A percentile compares a stretch with the other conserved stretches of the same genome.
Conservation (phyloP, 2,797 vertebrate species). For the Pangasius larnaudii region DNA sequence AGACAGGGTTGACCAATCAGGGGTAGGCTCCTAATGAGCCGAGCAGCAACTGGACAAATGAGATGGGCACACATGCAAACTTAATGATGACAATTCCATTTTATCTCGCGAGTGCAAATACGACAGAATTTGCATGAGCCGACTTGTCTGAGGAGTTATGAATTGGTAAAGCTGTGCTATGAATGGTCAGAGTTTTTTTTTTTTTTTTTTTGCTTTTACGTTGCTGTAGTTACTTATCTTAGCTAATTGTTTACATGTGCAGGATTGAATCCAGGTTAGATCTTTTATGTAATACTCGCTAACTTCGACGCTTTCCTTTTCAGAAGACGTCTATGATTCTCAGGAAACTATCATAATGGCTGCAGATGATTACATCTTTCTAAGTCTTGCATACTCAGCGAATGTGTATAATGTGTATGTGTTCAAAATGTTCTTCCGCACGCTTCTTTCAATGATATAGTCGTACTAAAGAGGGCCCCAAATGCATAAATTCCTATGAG, state of each 20-base stretch:
- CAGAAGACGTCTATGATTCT: background rate
- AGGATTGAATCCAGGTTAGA: background rate
- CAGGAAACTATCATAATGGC: background rate
- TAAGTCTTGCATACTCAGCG: too few relatives aligned
- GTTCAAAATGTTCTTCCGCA: background rate
- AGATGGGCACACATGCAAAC: conserved; percentile 20
- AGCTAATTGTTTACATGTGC: background rate
- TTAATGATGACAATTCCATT: background rate
- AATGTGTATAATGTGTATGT: background rate
- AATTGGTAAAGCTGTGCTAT: background rate
- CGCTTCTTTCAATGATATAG: background rate
- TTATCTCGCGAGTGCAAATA: background rate
- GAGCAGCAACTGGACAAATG: conserved; percentile 38
- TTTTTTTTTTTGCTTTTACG: background rate
- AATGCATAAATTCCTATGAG: background rate
- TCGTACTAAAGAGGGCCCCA: background rate
- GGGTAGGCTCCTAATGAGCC: conserved; percentile 49
- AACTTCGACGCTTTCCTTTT: background rate
- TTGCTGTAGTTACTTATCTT: background rate
- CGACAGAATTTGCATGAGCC: background rate
- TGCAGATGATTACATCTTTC: background rate
- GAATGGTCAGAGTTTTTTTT: background rate
- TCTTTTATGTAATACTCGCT: too few relatives aligned
- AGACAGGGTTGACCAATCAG: conserved; percentile 69
- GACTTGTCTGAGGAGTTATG: background rate